phyloP scores from a whole-genome alignment of 1,140 invertebrate species.

The Portunus trituberculatus region DNA sequence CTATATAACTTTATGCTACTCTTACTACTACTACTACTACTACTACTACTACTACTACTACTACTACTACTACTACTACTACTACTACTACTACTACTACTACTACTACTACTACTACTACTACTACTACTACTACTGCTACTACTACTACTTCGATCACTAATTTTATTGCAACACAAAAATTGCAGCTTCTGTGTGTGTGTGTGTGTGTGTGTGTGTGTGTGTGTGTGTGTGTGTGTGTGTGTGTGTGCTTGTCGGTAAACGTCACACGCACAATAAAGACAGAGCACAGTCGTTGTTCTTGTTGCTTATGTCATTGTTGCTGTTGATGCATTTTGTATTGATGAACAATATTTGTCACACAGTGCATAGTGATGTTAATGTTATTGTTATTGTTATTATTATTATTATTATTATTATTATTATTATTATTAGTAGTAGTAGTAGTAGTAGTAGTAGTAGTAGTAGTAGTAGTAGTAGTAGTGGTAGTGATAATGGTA shows the following conservation, averaged over 20 bases:
- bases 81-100: not conserved
- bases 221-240: too few species aligned
- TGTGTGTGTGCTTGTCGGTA: too few species aligned
- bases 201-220: too few species aligned
- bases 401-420: not conserved
- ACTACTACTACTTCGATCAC: too few species aligned
- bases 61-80: not conserved
- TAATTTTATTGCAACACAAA: too few species aligned
- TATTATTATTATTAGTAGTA: not conserved
- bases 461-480: not conserved
- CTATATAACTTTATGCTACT: too few species aligned
- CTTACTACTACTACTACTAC: not conserved
- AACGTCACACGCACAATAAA: too few species aligned
- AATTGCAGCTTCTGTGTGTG: too few species aligned
- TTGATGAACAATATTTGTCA: not conserved
- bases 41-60: conserved; percentile 21
- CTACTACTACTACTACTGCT: not conserved
- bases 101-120: not conserved
- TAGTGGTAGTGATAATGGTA: not conserved
- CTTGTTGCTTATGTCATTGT: too few species aligned
- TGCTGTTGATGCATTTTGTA: not conserved
- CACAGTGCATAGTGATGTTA: not conserved
- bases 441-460: conserved; percentile 23
- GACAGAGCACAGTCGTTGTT: too few species aligned
- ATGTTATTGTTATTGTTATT: not conserved